Base-by-base conservation (phyloP, 30 jellyfish, hydroid and myxozoan species). In the Hydractinia symbiolongicarpus region DNA sequence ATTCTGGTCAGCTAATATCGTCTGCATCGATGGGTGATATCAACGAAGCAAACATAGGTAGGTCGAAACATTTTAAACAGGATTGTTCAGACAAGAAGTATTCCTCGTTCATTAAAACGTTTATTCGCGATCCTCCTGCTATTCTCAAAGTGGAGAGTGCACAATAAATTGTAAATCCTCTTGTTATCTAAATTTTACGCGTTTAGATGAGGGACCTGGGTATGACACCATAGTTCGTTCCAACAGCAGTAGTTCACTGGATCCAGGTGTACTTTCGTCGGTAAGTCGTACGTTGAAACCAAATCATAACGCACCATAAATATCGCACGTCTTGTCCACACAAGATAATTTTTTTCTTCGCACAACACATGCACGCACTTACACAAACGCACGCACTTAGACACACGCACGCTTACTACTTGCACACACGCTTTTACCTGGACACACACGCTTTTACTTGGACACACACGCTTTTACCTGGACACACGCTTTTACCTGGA, bases 11-110 rank as follows among this genome's bases (percentile, higher is more conserved):
- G 50, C 57, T 44, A 30, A 49, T 58, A 30, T 55, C 20, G 6
- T 81, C 95, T 58, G 78, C 91, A n/a, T 90, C 97, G 19, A 90
- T 90, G 97, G 68, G 88, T 16, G 82, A 90, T 58, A 90, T 90
- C 40, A 84, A 86, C 79, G 97, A 85, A 79, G 86, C 95, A 40
- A 85, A 90, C 10, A 66, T 87, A 60, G 94, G 95, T 87, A 4
- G 52, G 85, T 68, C 15, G 44, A 30, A 30, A 30, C 44, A 30
- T 30, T 30, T 30, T 30, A 30, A 30, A 30, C 44, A 30, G 44
- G 44, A 30, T 30, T 30, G 44, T 8, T 13, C 16, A 58, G 19
- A 58, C 40, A 13, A 64, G 40, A 44, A 64, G 74, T 64, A 64
- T 13, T 44, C 40, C 19, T 6, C 17, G 52, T n/a, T 64, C 9